These are phyloP conservation scores for Coelopa pilipes DNA, from an alignment of 2,888 invertebrate genomes.

Conservation along the genomic window DNA sequence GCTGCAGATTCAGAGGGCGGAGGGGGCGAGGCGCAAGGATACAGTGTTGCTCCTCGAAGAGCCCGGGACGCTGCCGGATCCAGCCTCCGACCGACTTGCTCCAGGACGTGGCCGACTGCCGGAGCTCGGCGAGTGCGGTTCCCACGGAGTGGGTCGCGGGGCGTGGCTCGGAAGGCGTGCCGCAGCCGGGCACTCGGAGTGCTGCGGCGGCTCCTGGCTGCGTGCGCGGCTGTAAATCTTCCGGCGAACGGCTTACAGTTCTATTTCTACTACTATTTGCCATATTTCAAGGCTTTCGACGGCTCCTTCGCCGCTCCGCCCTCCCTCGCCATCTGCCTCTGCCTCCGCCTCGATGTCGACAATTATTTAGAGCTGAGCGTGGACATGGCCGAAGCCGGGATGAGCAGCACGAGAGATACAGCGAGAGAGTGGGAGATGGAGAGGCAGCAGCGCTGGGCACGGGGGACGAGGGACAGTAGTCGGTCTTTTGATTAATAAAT, in stretches of 20 bases:
- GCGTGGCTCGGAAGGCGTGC: not conserved
- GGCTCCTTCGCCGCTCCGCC: not conserved
- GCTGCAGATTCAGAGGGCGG: conserved; percentile 3
- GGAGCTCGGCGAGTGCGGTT: conserved; percentile 11
- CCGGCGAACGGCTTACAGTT: not conserved
- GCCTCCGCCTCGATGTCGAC: not conserved
- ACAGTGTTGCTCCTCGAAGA: not conserved
- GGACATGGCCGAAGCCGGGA: no score
- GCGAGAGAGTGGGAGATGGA: not conserved
- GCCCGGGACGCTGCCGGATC: not conserved
- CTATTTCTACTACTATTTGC: conserved; percentile 16
- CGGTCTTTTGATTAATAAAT: conserved; percentile 23
- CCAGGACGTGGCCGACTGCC: no score
- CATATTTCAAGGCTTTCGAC: conserved; percentile 10
- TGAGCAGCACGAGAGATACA: not conserved
- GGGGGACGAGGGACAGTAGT: not conserved
- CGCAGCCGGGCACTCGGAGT: not conserved
- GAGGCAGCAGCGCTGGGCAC: not conserved
- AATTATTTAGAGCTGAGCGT: no score
- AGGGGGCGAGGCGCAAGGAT: not conserved
- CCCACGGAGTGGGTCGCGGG: not conserved
- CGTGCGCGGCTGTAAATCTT: conserved; percentile 1
- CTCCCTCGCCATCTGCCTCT: not conserved
- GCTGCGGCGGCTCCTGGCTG: not conserved
- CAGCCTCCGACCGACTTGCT: not conserved